Evolutionary conservation across 1,140 invertebrate species (phyloP).

Genomic region (Drosophila ogumai): DNA sequence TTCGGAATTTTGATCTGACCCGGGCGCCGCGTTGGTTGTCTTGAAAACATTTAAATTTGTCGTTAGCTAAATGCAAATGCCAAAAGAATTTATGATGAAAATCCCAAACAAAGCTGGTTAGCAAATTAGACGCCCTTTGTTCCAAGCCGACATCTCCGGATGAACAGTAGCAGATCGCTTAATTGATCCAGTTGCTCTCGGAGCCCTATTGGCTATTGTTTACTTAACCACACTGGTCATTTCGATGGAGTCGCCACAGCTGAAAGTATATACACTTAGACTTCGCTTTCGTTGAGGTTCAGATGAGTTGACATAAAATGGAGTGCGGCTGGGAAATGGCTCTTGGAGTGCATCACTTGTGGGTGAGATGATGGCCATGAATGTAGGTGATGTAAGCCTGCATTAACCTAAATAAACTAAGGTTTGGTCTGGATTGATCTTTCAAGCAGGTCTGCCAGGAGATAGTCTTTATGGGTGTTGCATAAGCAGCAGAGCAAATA

Average conservation of each 20-base stretch:
- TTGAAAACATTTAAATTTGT: constrained; percentile 65
- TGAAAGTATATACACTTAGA: constrained; percentile 60
- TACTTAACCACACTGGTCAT: constrained; percentile 64
- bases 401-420: constrained; percentile 21
- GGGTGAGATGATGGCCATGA: constrained; percentile 11
- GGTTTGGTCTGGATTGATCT: constrained; percentile 2
- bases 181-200: constrained; percentile 60
- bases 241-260: constrained; percentile 76
- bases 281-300: constrained; percentile 8
- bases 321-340: constrained; percentile 35
- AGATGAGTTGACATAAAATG: constrained; percentile 58
- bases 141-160: constrained; percentile 47
- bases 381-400: constrained; percentile 15
- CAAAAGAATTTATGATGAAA: constrained; percentile 52
- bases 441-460: not conserved
- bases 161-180: constrained; percentile 64
- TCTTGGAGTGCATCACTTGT: constrained; percentile 30
- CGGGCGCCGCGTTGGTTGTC: constrained; percentile 37
- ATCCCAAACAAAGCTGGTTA: constrained; percentile 46
- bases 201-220: constrained; percentile 31
- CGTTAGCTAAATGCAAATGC: constrained; percentile 58
- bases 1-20: constrained; percentile 39
- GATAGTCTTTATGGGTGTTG: not conserved
- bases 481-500: not conserved
- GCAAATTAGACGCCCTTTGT: constrained; percentile 67